These are phyloP conservation scores for Laodelphax striatellus DNA, from an alignment of 1,140 invertebrate species.

Conservation along the genomic window DNA sequence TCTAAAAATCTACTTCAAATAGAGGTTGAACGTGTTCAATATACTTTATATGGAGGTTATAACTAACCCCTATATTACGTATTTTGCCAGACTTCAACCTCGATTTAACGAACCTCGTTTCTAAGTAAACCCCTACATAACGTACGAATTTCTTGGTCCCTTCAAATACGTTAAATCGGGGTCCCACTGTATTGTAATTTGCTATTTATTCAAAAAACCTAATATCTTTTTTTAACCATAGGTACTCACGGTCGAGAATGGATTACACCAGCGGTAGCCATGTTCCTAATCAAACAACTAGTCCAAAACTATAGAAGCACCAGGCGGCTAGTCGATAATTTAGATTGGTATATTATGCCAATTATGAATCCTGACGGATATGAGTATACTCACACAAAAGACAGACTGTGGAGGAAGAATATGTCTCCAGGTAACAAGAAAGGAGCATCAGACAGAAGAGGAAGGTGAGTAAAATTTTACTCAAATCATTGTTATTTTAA, in stretches of 20 bases:
- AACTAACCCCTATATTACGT: too few relatives aligned
- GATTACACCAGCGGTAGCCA: constrained; percentile 77
- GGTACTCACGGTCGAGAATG: constrained; percentile 88
- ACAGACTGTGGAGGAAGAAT: constrained; percentile 75
- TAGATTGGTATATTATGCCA: constrained; percentile 60
- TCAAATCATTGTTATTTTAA: too few relatives aligned
- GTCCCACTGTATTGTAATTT: too few relatives aligned
- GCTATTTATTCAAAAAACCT: too few relatives aligned
- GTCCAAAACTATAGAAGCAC: constrained; percentile 57
- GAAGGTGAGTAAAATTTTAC: not conserved
- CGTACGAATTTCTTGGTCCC: too few relatives aligned
- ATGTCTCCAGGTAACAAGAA: constrained; percentile 27
- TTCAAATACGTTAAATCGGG: too few relatives aligned
- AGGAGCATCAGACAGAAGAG: constrained; percentile 2
- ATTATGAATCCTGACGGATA: constrained; percentile 69
- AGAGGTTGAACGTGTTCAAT: too few relatives aligned
- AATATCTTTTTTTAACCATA: constrained; percentile 36
- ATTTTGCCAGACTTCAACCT: too few relatives aligned
- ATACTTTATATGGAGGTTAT: too few relatives aligned
- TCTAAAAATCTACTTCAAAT: too few relatives aligned
- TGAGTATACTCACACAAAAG: constrained; percentile 54
- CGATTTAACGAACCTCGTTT: too few relatives aligned
- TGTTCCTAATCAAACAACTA: constrained; percentile 70
- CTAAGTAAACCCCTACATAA: too few relatives aligned
- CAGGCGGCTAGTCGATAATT: constrained; percentile 43